Conservation (phyloP, 23 tunicate species). For the Trididemnum clinides region DNA sequence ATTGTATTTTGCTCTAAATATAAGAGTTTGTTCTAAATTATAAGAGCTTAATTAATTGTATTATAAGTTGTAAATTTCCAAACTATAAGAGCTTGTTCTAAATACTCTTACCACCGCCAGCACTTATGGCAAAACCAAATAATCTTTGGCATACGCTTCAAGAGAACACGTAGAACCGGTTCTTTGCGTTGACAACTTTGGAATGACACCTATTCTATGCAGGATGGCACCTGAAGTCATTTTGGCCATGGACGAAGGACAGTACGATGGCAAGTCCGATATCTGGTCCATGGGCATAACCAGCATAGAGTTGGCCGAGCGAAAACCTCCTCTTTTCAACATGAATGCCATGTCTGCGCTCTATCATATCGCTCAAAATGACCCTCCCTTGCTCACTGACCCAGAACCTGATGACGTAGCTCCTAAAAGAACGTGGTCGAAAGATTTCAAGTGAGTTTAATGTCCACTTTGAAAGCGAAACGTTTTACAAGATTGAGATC, state of each 20-base stretch:
- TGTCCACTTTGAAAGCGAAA: too few relatives aligned
- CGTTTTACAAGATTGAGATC: too few relatives aligned
- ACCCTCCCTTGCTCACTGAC: constrained; percentile 78
- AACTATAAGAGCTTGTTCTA: too few relatives aligned
- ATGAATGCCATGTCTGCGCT: constrained; percentile 98
- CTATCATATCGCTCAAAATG: constrained; percentile 95
- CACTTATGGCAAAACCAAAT: too few relatives aligned
- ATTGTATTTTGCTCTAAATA: too few relatives aligned
- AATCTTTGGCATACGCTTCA: too few relatives aligned
- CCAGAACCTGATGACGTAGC: constrained; percentile 42
- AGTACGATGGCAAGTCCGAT: constrained; percentile 94
- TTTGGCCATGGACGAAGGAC: constrained; percentile 98
- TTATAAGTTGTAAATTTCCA: too few relatives aligned
- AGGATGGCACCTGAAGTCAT: constrained; percentile 99
- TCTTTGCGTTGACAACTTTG: too few relatives aligned
- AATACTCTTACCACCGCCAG: too few relatives aligned
- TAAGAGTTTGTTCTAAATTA: too few relatives aligned
- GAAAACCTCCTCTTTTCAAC: constrained; percentile 92
- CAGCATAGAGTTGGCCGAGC: constrained; percentile 85
- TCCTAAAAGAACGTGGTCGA: constrained; percentile 64
- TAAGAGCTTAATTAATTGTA: too few relatives aligned
- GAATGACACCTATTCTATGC: neutral
- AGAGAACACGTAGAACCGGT: too few relatives aligned
- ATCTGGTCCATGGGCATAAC: constrained; percentile 98
- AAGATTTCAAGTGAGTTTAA: constrained; percentile 68